phyloP scores from a whole-genome alignment of 2,888 invertebrate species.

The Apotomis betuletana region DNA sequence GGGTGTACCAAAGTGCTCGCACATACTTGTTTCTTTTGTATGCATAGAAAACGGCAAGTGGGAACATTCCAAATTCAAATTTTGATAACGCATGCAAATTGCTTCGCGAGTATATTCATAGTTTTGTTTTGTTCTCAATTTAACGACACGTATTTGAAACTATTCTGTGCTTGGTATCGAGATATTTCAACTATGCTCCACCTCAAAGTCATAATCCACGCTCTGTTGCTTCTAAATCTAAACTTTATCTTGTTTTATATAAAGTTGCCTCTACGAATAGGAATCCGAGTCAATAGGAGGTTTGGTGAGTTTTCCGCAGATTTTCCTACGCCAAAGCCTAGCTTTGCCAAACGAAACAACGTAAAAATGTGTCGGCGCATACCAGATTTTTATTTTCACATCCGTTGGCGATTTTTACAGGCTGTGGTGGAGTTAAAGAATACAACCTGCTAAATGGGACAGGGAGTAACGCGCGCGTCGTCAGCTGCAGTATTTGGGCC shows the following conservation, averaged over 20 bases:
- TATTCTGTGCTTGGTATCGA: slow-evolving; percentile 10
- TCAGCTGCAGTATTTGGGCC: slow-evolving; percentile 26
- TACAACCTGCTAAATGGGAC: slow-evolving; percentile 31
- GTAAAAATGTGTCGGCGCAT: slow-evolving; percentile 36
- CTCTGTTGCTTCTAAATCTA: neutral
- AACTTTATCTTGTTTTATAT: neutral
- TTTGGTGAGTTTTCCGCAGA: neutral
- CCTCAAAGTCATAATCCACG: neutral
- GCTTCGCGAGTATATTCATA: slow-evolving; percentile 5
- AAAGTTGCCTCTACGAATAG: neutral
- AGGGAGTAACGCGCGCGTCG: slow-evolving; percentile 18
- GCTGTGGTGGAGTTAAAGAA: slow-evolving; percentile 36
- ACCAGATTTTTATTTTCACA: slow-evolving; percentile 32
- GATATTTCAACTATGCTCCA: slow-evolving; percentile 10
- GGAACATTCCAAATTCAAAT: slow-evolving; percentile 24
- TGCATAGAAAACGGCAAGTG: slow-evolving; percentile 1
- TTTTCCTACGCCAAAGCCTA: slow-evolving; percentile 2
- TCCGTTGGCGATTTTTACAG: slow-evolving; percentile 17
- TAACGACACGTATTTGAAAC: slow-evolving; percentile 29
- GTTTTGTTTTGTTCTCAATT: slow-evolving; percentile 30
- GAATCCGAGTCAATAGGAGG: neutral
- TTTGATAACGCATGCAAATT: slow-evolving; percentile 23
- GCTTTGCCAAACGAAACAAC: slow-evolving; percentile 29
- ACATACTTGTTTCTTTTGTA: neutral
- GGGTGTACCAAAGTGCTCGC: neutral